A percentile compares a stretch with the other conserved stretches of the same genome.
phyloP scores from a whole-genome alignment of 2,113 vertebrate species.

The Scolopax mira region DNA sequence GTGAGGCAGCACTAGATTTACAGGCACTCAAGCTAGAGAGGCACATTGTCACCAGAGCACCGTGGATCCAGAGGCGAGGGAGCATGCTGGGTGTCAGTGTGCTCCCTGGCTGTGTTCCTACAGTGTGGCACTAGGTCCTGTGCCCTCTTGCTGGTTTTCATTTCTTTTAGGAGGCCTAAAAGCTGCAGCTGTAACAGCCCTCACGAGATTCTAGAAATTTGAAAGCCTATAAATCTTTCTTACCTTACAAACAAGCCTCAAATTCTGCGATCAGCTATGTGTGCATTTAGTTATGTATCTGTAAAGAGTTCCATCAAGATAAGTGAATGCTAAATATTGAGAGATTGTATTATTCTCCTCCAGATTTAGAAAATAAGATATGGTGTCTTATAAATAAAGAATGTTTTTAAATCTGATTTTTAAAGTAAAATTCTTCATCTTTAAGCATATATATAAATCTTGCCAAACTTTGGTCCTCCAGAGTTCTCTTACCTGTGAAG shows the following conservation, averaged over 20 bases:
- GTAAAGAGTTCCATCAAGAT: not conserved
- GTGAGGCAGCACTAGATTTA: not conserved
- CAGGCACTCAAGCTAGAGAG: not conserved
- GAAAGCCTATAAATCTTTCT: not conserved
- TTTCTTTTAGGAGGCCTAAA: not conserved
- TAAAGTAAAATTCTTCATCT: not conserved
- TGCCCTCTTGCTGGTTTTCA: not conserved
- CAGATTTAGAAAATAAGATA: not conserved
- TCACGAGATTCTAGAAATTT: not conserved
- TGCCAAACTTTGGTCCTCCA: not conserved
- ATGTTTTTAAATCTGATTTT: not conserved
- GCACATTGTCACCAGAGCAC: not conserved
- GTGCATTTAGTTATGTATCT: not conserved
- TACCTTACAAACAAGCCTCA: not conserved
- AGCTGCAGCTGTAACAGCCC: not conserved
- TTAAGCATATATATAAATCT: not conserved
- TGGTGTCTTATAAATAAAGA: not conserved
- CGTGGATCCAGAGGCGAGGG: too few relatives aligned
- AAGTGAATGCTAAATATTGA: not conserved
- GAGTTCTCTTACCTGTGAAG: not conserved
- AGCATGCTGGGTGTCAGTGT: not conserved
- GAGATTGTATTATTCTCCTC: not conserved
- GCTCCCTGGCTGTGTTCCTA: not conserved
- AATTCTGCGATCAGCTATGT: not conserved
- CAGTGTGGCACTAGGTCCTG: not conserved